A percentile compares a stretch with the other conserved stretches of the same genome.
phyloP scores from a whole-genome alignment of 2,797 vertebrate genomes.

The Amphiprion clarkii region DNA sequence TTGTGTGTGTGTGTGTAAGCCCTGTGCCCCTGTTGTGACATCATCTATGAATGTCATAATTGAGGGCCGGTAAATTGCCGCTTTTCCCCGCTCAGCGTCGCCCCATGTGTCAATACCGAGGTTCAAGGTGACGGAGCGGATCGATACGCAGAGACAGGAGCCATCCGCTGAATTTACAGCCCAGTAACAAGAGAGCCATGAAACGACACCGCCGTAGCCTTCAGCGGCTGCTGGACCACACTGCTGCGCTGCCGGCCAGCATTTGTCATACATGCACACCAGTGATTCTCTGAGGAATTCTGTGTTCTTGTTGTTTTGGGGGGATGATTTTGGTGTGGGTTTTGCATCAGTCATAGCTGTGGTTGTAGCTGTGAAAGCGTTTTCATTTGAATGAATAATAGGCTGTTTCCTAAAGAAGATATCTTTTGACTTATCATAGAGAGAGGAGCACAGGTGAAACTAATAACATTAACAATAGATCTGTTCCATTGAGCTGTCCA shows the following conservation, averaged over 20 bases:
- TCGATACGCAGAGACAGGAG: conserved; percentile 98
- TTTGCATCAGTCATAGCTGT: conserved; percentile 36
- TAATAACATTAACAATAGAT: conserved; percentile 25
- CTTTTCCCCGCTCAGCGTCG: conserved; percentile 83
- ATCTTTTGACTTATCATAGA: conserved; percentile 3
- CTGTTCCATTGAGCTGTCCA: conserved; percentile 16
- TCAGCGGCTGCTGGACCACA: conserved; percentile 85
- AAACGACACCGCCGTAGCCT: conserved; percentile 94
- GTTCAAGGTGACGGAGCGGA: conserved; percentile 99
- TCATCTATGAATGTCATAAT: conserved; percentile 99
- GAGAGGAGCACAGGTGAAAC: not conserved
- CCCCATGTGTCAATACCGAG: conserved; percentile 99
- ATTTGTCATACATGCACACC: conserved; percentile 68
- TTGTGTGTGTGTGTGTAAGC: conserved; percentile 65
- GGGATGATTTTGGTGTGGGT: conserved; percentile 27
- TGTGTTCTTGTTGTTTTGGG: conserved; percentile 32
- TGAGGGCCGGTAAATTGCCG: conserved; percentile 95
- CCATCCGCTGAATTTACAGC: conserved; percentile 99
- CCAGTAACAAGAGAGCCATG: conserved; percentile 96
- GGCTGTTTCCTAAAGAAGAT: not conserved
- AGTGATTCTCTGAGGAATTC: conserved; percentile 66
- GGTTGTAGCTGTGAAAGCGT: conserved; percentile 8
- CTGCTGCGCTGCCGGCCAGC: conserved; percentile 82
- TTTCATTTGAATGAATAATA: conserved; percentile 33
- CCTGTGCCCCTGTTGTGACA: conserved; percentile 89